Conservation (phyloP, 2,888 invertebrate species). For the Germaria angustata region DNA sequence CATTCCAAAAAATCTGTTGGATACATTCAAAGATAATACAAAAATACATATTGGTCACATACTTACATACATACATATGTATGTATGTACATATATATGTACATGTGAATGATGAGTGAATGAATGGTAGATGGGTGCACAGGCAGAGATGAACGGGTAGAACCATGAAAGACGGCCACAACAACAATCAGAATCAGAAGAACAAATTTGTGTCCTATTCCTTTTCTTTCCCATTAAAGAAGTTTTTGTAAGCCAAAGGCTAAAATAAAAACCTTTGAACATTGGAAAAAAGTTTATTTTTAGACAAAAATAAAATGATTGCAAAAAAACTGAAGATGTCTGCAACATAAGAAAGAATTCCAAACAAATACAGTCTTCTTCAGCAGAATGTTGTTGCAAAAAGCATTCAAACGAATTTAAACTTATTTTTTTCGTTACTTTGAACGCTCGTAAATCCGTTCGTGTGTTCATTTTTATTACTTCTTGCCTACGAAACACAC, state of each 20-base stretch:
- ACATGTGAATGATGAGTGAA: constrained; percentile 25
- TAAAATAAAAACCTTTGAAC: constrained; percentile 75
- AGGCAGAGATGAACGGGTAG: not conserved
- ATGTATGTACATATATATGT: not conserved
- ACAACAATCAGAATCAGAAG: constrained; percentile 31
- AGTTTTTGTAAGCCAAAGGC: constrained; percentile 71
- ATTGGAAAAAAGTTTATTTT: constrained; percentile 74
- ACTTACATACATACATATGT: not conserved
- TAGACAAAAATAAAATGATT: constrained; percentile 69
- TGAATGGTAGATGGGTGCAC: constrained; percentile 16
- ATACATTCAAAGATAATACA: constrained; percentile 34
- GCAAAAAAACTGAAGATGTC: constrained; percentile 42
- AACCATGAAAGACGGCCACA: constrained; percentile 6
- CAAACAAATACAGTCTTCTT: constrained; percentile 52
- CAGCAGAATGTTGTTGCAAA: constrained; percentile 36
- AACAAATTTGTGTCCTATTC: constrained; percentile 52
- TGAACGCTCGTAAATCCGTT: constrained; percentile 31
- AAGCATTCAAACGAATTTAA: constrained; percentile 38
- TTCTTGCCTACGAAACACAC: constrained; percentile 15
- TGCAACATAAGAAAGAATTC: constrained; percentile 41
- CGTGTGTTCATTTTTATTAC: constrained; percentile 35
- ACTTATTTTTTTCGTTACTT: constrained; percentile 40
- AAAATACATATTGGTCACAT: not conserved
- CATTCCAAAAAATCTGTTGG: constrained; percentile 39
- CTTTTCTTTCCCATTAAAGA: constrained; percentile 33